Evolutionary conservation across 1,140 invertebrate species (phyloP).

Genomic region (Pseudobourletiella spinata): DNA sequence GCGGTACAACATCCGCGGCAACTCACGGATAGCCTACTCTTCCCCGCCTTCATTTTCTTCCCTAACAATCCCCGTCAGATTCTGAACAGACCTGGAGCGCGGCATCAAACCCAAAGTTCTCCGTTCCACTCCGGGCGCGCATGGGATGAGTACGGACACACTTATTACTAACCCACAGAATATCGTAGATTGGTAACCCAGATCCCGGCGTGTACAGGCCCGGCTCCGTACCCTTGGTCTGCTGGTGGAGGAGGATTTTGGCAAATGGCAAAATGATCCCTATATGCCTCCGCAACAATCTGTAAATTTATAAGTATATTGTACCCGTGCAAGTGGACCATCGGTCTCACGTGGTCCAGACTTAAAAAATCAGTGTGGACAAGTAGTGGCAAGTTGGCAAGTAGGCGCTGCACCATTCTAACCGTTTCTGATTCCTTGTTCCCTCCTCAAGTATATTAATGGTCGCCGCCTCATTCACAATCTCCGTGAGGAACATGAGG

Average conservation of each 20-base stretch:
- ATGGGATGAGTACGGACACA: too few species aligned
- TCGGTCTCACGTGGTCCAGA: conserved; percentile 73
- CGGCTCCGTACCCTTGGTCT: conserved; percentile 54
- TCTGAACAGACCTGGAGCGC: conserved; percentile 88
- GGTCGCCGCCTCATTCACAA: conserved; percentile 50
- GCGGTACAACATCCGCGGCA: conserved; percentile 55
- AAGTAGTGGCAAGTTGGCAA: conserved; percentile 87
- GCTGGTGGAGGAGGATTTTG: conserved; percentile 70
- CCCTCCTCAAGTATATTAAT: neutral
- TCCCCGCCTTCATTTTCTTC: conserved; percentile 30
- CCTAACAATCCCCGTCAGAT: conserved; percentile 49
- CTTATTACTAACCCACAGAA: conserved; percentile 66
- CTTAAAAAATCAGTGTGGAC: conserved; percentile 91
- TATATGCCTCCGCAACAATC: conserved; percentile 77
- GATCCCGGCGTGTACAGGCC: conserved; percentile 57
- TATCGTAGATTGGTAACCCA: conserved; percentile 61
- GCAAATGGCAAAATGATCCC: conserved; percentile 82
- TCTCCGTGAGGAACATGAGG: conserved; percentile 89
- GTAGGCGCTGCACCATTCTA: conserved; percentile 90
- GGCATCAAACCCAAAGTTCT: conserved; percentile 43
- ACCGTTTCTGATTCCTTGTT: conserved; percentile 8
- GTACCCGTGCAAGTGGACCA: conserved; percentile 92
- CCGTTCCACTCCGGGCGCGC: conserved; percentile 31
- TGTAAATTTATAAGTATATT: conserved; percentile 84
- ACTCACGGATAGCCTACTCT: neutral